Evolutionary conservation across 64 coral and sea anemone species (phyloP).

Genomic region (Stichodactyla mertensii): DNA sequence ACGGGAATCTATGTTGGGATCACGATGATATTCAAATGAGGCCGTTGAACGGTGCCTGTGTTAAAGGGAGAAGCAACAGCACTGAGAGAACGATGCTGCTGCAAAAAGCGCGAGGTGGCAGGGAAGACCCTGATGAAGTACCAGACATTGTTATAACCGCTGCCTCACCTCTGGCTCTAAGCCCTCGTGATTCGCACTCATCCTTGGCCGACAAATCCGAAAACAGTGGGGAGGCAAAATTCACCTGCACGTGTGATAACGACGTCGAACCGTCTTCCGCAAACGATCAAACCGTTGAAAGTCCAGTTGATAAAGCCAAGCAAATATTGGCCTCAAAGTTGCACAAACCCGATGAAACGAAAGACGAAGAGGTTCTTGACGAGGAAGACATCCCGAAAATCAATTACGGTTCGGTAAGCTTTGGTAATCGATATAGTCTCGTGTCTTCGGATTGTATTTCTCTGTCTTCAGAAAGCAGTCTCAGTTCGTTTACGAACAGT

Average conservation of each 20-base stretch:
- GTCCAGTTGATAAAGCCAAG: constrained; percentile 2
- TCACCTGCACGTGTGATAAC: not conserved
- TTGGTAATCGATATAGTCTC: constrained; percentile 88
- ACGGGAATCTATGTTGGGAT: constrained; percentile 1
- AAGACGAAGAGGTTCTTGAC: constrained; percentile 40
- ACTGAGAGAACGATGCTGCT: not conserved
- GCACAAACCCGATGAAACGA: not conserved
- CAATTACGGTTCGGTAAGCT: constrained; percentile 79
- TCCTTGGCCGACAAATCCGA: not conserved
- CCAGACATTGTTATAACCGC: constrained; percentile 59
- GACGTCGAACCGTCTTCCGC: not conserved
- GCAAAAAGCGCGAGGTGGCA: not conserved
- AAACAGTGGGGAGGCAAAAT: not conserved
- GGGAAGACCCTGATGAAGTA: not conserved
- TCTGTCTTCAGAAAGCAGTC: constrained; percentile 63
- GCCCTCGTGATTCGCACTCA: constrained; percentile 21
- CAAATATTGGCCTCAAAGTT: constrained; percentile 6
- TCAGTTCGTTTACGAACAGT: constrained; percentile 70
- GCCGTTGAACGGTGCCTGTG: constrained; percentile 1
- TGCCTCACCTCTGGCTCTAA: constrained; percentile 40
- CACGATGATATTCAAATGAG: constrained; percentile 9
- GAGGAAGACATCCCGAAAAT: constrained; percentile 56
- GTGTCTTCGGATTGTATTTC: constrained; percentile 89
- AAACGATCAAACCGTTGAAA: not conserved
- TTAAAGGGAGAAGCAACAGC: not conserved